Percentiles rank a stretch among this genome's conserved stretches.
phyloP scores from a whole-genome alignment of 2,113 vertebrate species.

The Terrapene triunguis region DNA sequence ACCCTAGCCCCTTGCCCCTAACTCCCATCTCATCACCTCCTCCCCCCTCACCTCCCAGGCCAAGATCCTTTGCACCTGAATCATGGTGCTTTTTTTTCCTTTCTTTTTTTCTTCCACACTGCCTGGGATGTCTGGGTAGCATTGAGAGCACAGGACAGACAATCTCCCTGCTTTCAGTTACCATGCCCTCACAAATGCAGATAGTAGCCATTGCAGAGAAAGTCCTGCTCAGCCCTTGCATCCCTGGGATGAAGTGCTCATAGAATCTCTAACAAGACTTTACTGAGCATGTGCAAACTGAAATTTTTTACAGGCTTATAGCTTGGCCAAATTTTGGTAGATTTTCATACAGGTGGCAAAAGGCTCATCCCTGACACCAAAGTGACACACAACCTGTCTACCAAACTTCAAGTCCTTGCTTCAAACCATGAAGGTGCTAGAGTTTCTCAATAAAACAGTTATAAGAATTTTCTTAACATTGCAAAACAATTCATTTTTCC shows the following conservation, averaged over 20 bases:
- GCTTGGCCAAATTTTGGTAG: background rate
- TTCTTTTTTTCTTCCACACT: background rate
- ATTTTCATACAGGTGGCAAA: background rate
- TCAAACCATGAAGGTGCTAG: background rate
- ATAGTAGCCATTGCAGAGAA: background rate
- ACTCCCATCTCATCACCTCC: background rate
- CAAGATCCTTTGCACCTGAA: background rate
- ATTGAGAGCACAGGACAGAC: background rate
- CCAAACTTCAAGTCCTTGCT: background rate
- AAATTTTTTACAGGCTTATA: background rate
- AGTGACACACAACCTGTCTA: too few species aligned
- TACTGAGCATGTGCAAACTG: rapidly evolving
- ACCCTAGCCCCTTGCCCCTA: background rate
- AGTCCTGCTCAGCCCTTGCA: too few species aligned
- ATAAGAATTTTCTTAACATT: background rate
- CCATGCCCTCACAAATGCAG: background rate
- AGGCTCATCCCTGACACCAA: background rate
- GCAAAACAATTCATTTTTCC: background rate
- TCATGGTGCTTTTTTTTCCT: too few species aligned
- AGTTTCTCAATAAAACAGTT: background rate
- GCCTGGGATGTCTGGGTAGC: background rate
- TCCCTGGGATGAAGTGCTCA: too few species aligned
- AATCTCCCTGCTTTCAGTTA: background rate
- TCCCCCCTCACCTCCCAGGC: rapidly evolving
- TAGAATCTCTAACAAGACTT: background rate